phyloP scores from a whole-genome alignment of 1,140 invertebrate genomes.

The Pachyrhynchus sulphureomaculatus region DNA sequence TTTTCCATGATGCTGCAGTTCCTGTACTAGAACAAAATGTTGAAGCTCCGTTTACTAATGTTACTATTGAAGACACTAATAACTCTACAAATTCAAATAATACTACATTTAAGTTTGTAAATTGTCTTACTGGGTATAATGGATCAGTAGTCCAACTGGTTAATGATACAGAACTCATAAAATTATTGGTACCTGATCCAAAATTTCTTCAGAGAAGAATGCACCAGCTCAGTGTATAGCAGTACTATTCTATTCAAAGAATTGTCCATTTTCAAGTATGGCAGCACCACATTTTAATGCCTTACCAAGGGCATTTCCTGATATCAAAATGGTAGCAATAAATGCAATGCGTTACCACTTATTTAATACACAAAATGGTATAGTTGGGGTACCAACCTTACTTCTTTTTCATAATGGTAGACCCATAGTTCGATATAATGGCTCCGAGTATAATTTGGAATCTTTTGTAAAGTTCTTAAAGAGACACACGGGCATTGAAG shows the following conservation, averaged over 20 bases:
- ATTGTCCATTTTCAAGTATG: slow-evolving; percentile 86
- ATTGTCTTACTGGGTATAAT: slow-evolving; percentile 37
- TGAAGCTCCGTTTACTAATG: slow-evolving; percentile 1
- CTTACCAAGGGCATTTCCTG: slow-evolving; percentile 78
- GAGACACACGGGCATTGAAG: slow-evolving; percentile 71
- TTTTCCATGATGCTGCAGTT: slow-evolving; percentile 1
- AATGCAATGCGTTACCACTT: slow-evolving; percentile 84
- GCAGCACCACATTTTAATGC: slow-evolving; percentile 91
- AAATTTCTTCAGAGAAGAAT: slow-evolving; percentile 54
- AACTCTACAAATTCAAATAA: slow-evolving; percentile 17
- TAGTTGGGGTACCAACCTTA: slow-evolving; percentile 90
- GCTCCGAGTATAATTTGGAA: slow-evolving; percentile 76
- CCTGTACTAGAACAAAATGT: not conserved
- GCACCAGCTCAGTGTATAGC: slow-evolving; percentile 71
- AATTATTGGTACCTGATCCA: slow-evolving; percentile 51
- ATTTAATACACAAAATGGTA: slow-evolving; percentile 90
- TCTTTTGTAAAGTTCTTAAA: slow-evolving; percentile 81
- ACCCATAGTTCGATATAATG: slow-evolving; percentile 84
- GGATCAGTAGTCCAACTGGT: slow-evolving; percentile 43
- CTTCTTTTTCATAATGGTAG: slow-evolving; percentile 92
- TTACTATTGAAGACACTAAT: slow-evolving; percentile 18
- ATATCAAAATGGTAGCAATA: slow-evolving; percentile 84
- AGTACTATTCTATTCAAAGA: slow-evolving; percentile 86
- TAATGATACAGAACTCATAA: slow-evolving; percentile 50
- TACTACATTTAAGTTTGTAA: slow-evolving; percentile 40